Conservation (phyloP, 2,113 vertebrate genomes). For the Chamaea fasciata region DNA sequence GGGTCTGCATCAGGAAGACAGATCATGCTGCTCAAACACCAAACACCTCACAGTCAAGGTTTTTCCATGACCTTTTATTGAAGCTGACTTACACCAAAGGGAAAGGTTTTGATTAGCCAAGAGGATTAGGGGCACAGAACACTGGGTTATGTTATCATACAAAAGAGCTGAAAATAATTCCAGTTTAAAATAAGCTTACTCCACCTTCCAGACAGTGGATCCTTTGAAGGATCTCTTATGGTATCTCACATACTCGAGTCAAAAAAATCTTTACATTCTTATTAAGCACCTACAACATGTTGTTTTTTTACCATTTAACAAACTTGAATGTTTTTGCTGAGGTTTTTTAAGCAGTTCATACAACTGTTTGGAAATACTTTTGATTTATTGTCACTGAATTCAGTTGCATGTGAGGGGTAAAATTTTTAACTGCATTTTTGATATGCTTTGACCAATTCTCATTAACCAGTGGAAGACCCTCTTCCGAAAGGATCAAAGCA, state of each 20-base stretch:
- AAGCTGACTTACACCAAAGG: background rate
- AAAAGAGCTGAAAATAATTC: background rate
- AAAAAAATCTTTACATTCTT: background rate
- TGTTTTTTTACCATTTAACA: background rate
- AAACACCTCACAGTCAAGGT: background rate
- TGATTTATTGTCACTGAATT: background rate
- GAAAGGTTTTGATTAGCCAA: conserved; percentile 1
- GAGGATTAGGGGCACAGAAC: background rate
- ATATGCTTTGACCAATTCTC: background rate
- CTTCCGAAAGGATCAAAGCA: background rate
- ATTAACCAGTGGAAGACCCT: background rate
- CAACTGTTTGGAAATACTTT: background rate
- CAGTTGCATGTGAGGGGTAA: background rate
- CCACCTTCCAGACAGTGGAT: background rate
- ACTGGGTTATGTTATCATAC: background rate
- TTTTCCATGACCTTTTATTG: conserved; percentile 14
- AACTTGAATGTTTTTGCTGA: background rate
- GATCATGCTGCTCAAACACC: background rate
- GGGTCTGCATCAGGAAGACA: background rate
- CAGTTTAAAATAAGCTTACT: background rate
- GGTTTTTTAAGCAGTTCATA: background rate
- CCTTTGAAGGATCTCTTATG: background rate
- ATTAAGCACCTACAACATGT: background rate
- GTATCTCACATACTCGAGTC: background rate
- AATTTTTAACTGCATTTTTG: background rate